Conservation (phyloP, 2,888 invertebrate genomes). For the Napeogenes inachia region DNA sequence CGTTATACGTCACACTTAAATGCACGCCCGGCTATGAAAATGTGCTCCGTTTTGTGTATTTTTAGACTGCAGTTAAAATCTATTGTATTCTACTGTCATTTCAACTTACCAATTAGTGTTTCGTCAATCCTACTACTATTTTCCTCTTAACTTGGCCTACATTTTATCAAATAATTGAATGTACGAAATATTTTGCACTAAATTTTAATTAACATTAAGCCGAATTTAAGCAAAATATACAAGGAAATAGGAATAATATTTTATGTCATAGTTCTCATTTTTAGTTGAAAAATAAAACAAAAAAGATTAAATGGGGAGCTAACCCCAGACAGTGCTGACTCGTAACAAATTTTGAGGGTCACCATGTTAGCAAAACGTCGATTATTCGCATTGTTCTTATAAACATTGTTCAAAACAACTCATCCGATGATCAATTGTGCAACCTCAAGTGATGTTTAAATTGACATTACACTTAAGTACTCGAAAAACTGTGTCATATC, state of each 20-base stretch:
- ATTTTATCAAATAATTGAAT: background rate
- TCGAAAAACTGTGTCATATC: conserved; percentile 1
- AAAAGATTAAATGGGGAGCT: no score
- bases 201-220: no score
- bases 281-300: no score
- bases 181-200: no score
- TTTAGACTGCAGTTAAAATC: conserved; percentile 30
- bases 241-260: no score
- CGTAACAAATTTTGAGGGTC: conserved; percentile 14
- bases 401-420: conserved; percentile 21
- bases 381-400: conserved; percentile 23
- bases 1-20: conserved; percentile 27
- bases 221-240: no score
- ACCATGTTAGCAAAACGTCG: conserved; percentile 20
- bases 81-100: conserved; percentile 27
- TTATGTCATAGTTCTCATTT: no score
- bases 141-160: background rate
- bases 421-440: conserved; percentile 15
- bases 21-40: conserved; percentile 30
- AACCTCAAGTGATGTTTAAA: background rate
- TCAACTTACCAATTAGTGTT: conserved; percentile 22
- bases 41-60: conserved; percentile 29
- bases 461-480: background rate
- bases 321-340: no score
- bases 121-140: conserved; percentile 5